These are phyloP conservation scores for Eptesicus fuscus DNA, from an alignment of 2,113 vertebrate species.

Conservation along the genomic window DNA sequence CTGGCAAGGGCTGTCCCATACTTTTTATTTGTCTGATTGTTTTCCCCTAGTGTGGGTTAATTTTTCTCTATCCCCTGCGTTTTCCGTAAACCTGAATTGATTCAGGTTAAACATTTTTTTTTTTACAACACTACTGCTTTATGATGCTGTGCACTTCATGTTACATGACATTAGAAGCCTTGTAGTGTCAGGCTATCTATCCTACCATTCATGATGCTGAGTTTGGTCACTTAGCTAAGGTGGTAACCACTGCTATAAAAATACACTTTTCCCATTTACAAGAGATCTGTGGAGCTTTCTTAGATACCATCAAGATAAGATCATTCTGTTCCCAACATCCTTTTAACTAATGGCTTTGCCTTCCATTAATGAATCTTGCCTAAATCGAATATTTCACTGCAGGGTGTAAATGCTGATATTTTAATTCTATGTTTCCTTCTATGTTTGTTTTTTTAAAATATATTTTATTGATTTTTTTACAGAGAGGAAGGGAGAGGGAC, in stretches of 20 bases:
- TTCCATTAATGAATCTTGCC: neutral
- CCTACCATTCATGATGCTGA: neutral
- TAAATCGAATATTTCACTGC: neutral
- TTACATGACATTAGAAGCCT: neutral
- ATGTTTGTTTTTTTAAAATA: too few relatives aligned
- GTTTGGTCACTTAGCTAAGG: neutral
- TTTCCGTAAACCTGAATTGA: neutral
- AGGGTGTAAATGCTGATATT: neutral
- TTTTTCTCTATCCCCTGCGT: neutral
- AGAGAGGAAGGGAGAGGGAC: too few relatives aligned
- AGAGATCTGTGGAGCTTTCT: neutral
- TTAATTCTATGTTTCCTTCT: neutral
- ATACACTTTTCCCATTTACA: neutral
- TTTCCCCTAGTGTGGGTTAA: neutral
- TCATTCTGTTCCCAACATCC: neutral
- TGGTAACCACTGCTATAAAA: neutral
- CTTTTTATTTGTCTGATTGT: neutral
- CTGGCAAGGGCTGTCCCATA: neutral
- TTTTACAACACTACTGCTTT: neutral
- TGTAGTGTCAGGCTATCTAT: neutral
- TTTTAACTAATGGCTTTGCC: neutral
- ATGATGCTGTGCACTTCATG: neutral
- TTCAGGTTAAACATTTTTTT: neutral
- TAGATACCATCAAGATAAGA: neutral
- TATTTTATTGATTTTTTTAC: too few relatives aligned